Evolutionary conservation across 2,888 invertebrate genomes (phyloP).

Genomic region (Orchesella flavescens): DNA sequence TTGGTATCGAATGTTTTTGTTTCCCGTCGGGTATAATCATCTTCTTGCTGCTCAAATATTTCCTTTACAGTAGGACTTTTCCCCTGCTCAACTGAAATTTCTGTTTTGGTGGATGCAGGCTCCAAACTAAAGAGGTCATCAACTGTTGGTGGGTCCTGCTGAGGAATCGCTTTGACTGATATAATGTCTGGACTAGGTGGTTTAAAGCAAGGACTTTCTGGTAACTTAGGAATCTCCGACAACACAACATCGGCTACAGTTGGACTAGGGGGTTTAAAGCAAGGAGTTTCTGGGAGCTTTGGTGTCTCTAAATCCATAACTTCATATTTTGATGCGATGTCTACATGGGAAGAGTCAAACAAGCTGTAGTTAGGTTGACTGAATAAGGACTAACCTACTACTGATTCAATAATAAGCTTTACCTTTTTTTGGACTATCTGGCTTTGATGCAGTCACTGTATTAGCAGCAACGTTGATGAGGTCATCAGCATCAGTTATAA

Average conservation of each 20-base stretch:
- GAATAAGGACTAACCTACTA: too few species aligned
- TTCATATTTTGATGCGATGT: too few species aligned
- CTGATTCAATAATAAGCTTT: too few species aligned
- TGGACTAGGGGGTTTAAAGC: slow-evolving; percentile 50
- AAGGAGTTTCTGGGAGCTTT: slow-evolving; percentile 51
- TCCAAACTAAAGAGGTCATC: neutral
- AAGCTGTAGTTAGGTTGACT: too few species aligned
- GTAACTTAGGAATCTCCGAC: slow-evolving; percentile 45
- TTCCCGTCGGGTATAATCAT: slow-evolving; percentile 65
- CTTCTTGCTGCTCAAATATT: neutral
- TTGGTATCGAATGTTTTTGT: slow-evolving; percentile 62
- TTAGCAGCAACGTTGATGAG: neutral
- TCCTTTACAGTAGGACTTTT: slow-evolving; percentile 15
- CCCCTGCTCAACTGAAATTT: slow-evolving; percentile 39
- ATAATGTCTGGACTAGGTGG: slow-evolving; percentile 55
- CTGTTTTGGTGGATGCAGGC: slow-evolving; percentile 18
- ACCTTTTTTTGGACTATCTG: too few species aligned
- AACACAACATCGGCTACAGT: slow-evolving; percentile 13
- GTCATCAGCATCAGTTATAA: neutral
- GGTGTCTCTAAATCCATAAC: slow-evolving; percentile 48
- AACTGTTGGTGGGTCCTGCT: too few species aligned
- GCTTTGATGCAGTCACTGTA: too few species aligned
- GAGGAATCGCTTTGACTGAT: neutral
- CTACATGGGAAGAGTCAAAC: too few species aligned
- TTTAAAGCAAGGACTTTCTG: slow-evolving; percentile 50